Conservation (phyloP, 1,140 invertebrate species). For the Littorina saxatilis region DNA sequence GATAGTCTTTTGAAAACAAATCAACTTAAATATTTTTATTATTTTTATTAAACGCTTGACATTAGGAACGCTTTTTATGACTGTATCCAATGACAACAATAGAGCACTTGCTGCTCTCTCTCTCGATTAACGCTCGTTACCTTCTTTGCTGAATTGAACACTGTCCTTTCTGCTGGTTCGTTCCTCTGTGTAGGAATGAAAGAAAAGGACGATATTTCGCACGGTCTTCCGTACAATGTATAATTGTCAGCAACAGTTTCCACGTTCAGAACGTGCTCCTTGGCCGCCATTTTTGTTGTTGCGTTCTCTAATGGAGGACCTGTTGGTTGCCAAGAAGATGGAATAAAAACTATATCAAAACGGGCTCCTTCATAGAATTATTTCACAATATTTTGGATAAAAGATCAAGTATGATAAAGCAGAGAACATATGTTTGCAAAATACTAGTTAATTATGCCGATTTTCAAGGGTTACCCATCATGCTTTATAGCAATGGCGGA, state of each 20-base stretch:
- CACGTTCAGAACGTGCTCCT: neutral
- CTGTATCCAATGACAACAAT: constrained; percentile 30
- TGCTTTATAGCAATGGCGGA: constrained; percentile 34
- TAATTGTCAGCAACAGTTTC: constrained; percentile 30
- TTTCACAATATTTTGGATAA: too few relatives aligned
- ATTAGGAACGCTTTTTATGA: neutral
- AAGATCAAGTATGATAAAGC: too few relatives aligned
- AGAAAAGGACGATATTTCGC: constrained; percentile 73
- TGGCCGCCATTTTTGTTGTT: constrained; percentile 15
- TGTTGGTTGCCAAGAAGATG: neutral
- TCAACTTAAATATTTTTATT: too few relatives aligned
- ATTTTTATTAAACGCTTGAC: neutral
- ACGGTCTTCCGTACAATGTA: constrained; percentile 64
- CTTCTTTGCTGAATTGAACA: constrained; percentile 69
- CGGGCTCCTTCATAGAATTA: neutral
- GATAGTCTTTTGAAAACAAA: too few relatives aligned
- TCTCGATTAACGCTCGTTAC: constrained; percentile 50
- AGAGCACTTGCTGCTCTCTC: constrained; percentile 1
- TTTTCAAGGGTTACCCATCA: constrained; percentile 29
- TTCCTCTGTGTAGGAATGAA: constrained; percentile 69
- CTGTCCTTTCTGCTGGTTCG: constrained; percentile 66
- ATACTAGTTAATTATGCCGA: constrained; percentile 29
- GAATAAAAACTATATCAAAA: neutral
- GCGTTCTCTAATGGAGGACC: neutral
- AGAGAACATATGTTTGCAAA: neutral